These are phyloP conservation scores for Plemyria rubiginata DNA, from an alignment of 2,888 invertebrate species.

Conservation along the genomic window DNA sequence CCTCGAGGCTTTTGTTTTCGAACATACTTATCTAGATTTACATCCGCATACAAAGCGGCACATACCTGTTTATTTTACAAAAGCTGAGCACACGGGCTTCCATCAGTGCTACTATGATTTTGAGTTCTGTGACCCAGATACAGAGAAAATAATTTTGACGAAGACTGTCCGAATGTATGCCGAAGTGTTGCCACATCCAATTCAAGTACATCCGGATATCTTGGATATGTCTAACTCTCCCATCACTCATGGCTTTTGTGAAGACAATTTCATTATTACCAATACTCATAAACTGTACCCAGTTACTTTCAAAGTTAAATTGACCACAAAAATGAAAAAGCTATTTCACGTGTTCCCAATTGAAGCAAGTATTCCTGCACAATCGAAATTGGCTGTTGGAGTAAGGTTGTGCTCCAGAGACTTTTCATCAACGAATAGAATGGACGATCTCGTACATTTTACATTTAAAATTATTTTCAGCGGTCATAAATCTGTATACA, in stretches of 20 bases:
- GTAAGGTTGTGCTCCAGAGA: constrained; percentile 60
- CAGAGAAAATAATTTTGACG: constrained; percentile 48
- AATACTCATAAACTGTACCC: constrained; percentile 61
- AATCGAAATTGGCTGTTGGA: constrained; percentile 49
- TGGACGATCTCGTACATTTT: constrained; percentile 62
- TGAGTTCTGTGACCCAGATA: constrained; percentile 54
- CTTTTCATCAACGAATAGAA: constrained; percentile 31
- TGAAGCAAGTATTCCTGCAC: constrained; percentile 51
- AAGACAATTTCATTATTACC: constrained; percentile 57
- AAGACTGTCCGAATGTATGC: constrained; percentile 63
- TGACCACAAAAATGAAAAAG: constrained; percentile 65
- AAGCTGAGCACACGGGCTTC: constrained; percentile 62
- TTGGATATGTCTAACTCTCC: constrained; percentile 67
- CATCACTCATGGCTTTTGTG: constrained; percentile 59
- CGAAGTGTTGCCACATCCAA: constrained; percentile 66
- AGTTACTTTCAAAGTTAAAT: constrained; percentile 60
- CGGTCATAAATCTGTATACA: constrained; percentile 58
- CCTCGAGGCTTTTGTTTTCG: constrained; percentile 64
- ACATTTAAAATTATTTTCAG: constrained; percentile 64
- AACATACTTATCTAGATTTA: constrained; percentile 56
- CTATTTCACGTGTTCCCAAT: constrained; percentile 63
- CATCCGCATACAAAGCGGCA: constrained; percentile 49
- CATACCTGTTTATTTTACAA: constrained; percentile 60
- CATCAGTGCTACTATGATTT: constrained; percentile 68
- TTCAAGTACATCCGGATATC: constrained; percentile 60